A percentile compares a stretch with the other conserved stretches of the same genome.
Evolutionary conservation across 2,888 invertebrate species (phyloP).

Genomic region (Stenolophus ochropezus): DNA sequence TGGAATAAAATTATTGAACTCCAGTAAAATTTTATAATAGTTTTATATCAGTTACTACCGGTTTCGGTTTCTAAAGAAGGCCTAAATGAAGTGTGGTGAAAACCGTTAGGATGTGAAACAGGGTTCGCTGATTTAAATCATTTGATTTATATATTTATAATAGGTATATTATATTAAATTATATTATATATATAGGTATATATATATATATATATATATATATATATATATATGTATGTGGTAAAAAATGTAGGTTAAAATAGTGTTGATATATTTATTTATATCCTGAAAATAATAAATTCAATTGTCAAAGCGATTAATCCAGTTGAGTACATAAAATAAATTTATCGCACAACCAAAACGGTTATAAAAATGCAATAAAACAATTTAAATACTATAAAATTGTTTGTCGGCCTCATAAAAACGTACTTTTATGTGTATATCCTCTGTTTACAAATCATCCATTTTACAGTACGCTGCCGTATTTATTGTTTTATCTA

Average conservation of each 20-base stretch:
- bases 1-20: no score
- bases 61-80: no score
- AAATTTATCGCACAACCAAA: conserved; percentile 46
- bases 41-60: no score
- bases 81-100: no score
- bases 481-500: conserved; percentile 50
- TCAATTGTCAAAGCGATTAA: conserved; percentile 27
- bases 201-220: no score
- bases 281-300: not conserved
- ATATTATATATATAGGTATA: no score
- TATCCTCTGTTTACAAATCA: conserved; percentile 50
- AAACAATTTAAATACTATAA: conserved; percentile 56
- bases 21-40: no score
- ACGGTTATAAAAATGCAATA: conserved; percentile 53
- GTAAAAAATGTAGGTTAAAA: not conserved
- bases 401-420: conserved; percentile 53
- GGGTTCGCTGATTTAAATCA: no score
- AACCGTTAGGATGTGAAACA: no score
- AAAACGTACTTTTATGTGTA: conserved; percentile 45
- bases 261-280: not conserved
- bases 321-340: conserved; percentile 42
- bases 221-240: no score
- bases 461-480: conserved; percentile 30
- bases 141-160: no score
- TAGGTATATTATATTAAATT: no score